A percentile compares a stretch with the other conserved stretches of the same genome.
phyloP scores from a whole-genome alignment of 2,888 invertebrate genomes.

The Ophion costatus region DNA sequence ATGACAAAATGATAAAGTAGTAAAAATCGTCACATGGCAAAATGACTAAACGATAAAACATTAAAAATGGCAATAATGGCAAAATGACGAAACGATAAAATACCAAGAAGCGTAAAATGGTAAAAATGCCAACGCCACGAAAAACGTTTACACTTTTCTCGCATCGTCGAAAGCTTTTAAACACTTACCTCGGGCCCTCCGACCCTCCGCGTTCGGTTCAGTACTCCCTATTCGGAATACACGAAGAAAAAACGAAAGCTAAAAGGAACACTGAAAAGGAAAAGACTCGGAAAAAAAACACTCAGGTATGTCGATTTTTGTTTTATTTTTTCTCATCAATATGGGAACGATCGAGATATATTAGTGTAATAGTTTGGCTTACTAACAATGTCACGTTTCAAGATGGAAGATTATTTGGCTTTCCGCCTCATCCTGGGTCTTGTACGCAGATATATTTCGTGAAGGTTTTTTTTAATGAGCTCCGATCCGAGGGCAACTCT shows the following conservation, averaged over 20 bases:
- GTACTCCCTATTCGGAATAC: too few relatives aligned
- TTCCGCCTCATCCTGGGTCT: conserved; percentile 21
- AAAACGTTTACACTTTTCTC: background rate
- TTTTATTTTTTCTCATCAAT: conserved; percentile 7
- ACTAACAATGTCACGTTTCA: conserved; percentile 78
- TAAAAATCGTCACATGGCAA: too few relatives aligned
- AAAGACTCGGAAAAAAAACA: background rate
- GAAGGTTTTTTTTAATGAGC: conserved; percentile 68
- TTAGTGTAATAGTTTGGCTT: conserved; percentile 80
- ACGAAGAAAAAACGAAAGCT: background rate
- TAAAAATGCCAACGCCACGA: background rate
- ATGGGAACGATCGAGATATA: conserved; percentile 73
- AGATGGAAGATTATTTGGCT: conserved; percentile 76
- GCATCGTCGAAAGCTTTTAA: background rate
- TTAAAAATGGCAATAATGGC: too few relatives aligned
- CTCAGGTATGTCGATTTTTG: background rate
- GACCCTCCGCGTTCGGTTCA: too few relatives aligned
- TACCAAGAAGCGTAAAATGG: too few relatives aligned
- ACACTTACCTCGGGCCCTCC: background rate
- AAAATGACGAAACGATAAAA: too few relatives aligned
- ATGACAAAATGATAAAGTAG: too few relatives aligned
- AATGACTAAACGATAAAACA: too few relatives aligned
- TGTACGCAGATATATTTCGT: conserved; percentile 45
- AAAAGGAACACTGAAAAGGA: background rate
- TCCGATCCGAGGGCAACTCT: conserved; percentile 54